Evolutionary conservation across 2,113 vertebrate genomes (phyloP).

Genomic region (Laticauda laticaudata): DNA sequence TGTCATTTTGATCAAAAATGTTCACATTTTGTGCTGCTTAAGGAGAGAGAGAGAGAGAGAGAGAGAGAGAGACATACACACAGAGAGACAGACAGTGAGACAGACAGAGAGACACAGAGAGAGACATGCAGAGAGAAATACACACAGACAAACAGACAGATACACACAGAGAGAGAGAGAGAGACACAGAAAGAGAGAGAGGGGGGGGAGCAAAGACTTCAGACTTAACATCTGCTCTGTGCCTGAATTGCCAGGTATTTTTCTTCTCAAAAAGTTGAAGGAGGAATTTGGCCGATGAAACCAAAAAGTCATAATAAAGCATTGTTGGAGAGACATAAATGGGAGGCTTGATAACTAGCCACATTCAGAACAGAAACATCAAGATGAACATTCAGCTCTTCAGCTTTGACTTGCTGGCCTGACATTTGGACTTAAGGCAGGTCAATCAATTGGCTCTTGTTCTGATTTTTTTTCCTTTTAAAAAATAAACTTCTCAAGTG

Average conservation of each 20-base stretch:
- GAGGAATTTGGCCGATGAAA: background rate
- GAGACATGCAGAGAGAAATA: no score
- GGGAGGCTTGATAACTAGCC: background rate
- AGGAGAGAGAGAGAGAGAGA: no score
- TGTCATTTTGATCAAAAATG: background rate
- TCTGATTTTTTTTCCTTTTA: background rate
- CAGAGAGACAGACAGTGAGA: no score
- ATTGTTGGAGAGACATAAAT: background rate
- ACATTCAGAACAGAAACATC: background rate
- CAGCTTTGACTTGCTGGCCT: background rate
- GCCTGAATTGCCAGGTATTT: background rate
- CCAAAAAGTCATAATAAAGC: background rate
- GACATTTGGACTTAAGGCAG: background rate
- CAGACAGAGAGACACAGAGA: no score
- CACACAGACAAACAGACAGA: no score
- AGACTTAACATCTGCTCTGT: no score
- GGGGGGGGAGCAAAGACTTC: no score
- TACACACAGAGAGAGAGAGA: no score
- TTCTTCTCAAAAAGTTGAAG: background rate
- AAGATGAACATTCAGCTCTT: background rate
- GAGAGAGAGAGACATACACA: no score
- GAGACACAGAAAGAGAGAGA: no score
- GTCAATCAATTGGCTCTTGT: background rate
- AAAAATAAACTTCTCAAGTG: background rate
- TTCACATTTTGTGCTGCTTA: background rate